Evolutionary conservation across 2,888 invertebrate species (phyloP).

Genomic region (Eilema griseolum): DNA sequence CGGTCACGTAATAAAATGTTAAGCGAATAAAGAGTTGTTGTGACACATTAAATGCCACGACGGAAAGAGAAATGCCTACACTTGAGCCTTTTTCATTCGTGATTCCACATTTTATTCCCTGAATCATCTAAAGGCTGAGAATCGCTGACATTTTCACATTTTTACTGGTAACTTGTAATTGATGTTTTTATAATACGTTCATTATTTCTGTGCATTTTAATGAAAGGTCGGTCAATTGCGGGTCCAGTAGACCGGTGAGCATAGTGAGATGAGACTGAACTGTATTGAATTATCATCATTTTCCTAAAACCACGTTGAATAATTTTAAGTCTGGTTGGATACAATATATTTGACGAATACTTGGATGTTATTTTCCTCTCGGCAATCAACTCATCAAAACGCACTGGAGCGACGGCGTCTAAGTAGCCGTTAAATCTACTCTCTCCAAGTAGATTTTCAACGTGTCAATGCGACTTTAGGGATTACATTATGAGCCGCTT

Average conservation of each 20-base stretch:
- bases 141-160: slow-evolving; percentile 7
- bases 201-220: neutral
- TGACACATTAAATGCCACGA: slow-evolving; percentile 48
- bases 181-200: neutral
- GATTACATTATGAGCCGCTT: neutral
- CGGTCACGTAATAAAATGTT: slow-evolving; percentile 46
- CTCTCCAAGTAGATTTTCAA: neutral
- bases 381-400: neutral
- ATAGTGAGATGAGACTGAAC: neutral
- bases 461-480: neutral
- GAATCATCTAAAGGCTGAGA: slow-evolving; percentile 19
- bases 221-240: no score
- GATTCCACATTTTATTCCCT: slow-evolving; percentile 26
- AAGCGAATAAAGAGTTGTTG: slow-evolving; percentile 41
- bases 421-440: slow-evolving; percentile 1
- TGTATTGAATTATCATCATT: neutral
- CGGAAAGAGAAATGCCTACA: slow-evolving; percentile 40
- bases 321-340: neutral
- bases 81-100: slow-evolving; percentile 38
- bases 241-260: neutral
- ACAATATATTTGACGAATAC: neutral
- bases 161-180: slow-evolving; percentile 5
- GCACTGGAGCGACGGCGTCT: neutral
- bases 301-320: neutral
- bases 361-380: neutral